Conservation (phyloP, 2,113 vertebrate genomes). For the Nothobranchius furzeri region DNA sequence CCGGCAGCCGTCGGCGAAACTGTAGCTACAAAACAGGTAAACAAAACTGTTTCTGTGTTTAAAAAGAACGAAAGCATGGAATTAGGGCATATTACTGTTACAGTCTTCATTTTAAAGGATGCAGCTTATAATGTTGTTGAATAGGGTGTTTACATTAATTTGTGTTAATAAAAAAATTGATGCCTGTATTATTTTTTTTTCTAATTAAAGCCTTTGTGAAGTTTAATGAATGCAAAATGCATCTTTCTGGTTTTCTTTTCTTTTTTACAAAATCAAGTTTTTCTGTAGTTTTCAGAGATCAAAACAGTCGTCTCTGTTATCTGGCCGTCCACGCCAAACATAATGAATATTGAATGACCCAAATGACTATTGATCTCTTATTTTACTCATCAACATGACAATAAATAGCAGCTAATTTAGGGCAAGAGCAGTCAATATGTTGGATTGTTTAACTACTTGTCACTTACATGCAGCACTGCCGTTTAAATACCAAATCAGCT, state of each 20-base stretch:
- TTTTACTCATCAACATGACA: conserved; percentile 10
- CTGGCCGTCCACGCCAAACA: conserved; percentile 8
- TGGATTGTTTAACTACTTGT: background rate
- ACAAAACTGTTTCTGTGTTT: no score
- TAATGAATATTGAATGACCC: conserved; percentile 45
- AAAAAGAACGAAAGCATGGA: no score
- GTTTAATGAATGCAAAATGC: background rate
- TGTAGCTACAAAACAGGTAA: no score
- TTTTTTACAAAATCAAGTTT: background rate
- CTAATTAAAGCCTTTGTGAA: no score
- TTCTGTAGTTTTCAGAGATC: conserved; percentile 11
- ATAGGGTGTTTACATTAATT: no score
- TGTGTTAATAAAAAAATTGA: background rate
- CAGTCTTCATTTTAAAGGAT: background rate
- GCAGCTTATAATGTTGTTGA: background rate
- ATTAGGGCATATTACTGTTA: background rate
- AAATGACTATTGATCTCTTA: conserved; percentile 39
- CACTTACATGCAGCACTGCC: background rate
- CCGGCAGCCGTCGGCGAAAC: no score
- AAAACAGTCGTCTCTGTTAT: conserved; percentile 4
- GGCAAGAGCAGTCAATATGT: background rate
- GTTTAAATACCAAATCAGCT: background rate
- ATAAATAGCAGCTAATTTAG: background rate
- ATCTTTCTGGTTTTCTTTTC: no score
- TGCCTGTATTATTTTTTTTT: no score